Percentiles rank a stretch among this genome's conserved stretches.
These are phyloP conservation scores for Calephelis perditalis DNA, from an alignment of 2,888 invertebrate species.

Conservation along the genomic window DNA sequence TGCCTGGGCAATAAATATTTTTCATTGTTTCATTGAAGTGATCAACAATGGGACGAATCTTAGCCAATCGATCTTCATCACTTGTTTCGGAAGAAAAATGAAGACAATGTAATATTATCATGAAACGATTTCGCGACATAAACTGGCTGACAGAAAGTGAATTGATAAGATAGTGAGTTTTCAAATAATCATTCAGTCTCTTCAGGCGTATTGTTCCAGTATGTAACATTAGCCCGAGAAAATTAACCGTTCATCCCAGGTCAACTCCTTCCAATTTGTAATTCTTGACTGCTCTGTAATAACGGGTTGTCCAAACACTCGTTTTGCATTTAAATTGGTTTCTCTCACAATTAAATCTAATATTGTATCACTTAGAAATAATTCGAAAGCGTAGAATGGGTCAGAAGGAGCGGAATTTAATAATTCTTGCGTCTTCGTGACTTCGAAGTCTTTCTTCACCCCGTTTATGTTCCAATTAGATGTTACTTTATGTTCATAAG, in stretches of 20 bases:
- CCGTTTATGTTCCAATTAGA: background rate
- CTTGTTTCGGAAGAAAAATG: no score
- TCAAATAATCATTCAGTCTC: no score
- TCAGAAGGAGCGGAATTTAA: background rate
- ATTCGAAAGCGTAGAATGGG: background rate
- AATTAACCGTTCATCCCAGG: background rate
- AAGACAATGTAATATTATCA: no score
- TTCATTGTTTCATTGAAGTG: constrained; percentile 42
- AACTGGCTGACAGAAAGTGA: no score
- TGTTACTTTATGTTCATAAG: background rate
- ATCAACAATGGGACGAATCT: constrained; percentile 37
- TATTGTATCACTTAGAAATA: background rate
- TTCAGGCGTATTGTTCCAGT: no score
- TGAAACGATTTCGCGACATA: no score
- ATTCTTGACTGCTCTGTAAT: background rate
- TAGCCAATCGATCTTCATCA: background rate
- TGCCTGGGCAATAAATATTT: constrained; percentile 36
- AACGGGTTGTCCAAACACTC: background rate
- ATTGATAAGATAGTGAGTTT: no score
- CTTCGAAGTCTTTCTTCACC: background rate
- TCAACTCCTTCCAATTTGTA: background rate
- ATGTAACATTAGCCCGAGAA: background rate
- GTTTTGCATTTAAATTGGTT: background rate
- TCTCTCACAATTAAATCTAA: background rate
- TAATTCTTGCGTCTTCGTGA: background rate